Percentiles rank a stretch among this genome's conserved stretches.
Conservation (phyloP, 2,113 vertebrate species). For the Bos javanicus region DNA sequence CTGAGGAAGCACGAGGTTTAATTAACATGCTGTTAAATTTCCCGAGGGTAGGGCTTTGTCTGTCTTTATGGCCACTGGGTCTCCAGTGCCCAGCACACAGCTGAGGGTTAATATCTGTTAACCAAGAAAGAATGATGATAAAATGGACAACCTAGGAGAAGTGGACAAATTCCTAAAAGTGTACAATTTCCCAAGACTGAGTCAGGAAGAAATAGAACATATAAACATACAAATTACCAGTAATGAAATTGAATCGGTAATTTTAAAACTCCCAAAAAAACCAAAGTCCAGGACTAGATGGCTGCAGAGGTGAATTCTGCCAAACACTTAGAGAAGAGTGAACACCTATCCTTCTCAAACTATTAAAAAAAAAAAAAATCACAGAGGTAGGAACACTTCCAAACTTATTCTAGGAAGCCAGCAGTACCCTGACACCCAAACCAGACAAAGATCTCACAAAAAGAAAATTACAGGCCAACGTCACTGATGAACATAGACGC, state of each 20-base stretch:
- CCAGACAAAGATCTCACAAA: neutral
- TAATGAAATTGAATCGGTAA: neutral
- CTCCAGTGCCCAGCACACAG: neutral
- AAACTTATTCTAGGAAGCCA: neutral
- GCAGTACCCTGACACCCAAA: neutral
- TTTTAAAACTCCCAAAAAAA: neutral
- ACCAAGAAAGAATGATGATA: neutral
- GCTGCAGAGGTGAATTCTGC: neutral
- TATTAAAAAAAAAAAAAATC: neutral
- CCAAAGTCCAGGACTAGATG: neutral
- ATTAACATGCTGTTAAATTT: neutral
- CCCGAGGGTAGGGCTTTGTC: neutral
- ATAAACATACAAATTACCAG: neutral
- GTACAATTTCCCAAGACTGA: neutral
- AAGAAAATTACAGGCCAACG: neutral
- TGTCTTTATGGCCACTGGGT: neutral
- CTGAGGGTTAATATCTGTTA: neutral
- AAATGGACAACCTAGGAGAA: neutral
- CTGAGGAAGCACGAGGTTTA: neutral
- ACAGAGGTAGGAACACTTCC: neutral
- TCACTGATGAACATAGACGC: neutral
- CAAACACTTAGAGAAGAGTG: neutral
- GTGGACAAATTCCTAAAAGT: neutral
- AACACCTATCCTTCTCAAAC: neutral
- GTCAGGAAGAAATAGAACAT: neutral